A percentile compares a stretch with the other conserved stretches of the same genome.
Conservation (phyloP, 1,140 invertebrate genomes). For the Drosophila jambulina region DNA sequence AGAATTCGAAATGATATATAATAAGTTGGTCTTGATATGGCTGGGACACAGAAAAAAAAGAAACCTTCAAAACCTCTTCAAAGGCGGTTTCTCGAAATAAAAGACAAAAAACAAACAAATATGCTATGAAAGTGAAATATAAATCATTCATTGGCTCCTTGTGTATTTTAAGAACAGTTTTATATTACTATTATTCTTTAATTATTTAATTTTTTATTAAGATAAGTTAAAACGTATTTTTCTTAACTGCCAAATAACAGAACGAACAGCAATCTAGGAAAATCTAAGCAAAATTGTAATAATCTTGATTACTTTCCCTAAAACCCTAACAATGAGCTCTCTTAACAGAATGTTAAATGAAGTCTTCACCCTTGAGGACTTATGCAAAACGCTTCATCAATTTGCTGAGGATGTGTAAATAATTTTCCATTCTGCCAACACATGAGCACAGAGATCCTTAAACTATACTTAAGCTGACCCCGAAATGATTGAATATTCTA, state of each 20-base stretch:
- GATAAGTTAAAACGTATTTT: background rate
- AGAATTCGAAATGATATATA: background rate
- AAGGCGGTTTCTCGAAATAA: background rate
- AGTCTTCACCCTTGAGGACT: slow-evolving; percentile 15
- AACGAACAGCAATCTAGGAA: background rate
- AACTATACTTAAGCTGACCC: slow-evolving; percentile 30
- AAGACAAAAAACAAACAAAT: too few relatives aligned
- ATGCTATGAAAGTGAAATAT: too few relatives aligned
- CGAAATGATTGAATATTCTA: slow-evolving; percentile 42
- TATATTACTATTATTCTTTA: too few relatives aligned
- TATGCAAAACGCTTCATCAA: slow-evolving; percentile 40
- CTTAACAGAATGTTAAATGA: slow-evolving; percentile 23
- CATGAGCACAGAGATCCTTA: slow-evolving; percentile 15
- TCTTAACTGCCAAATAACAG: background rate
- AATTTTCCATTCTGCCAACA: slow-evolving; percentile 33
- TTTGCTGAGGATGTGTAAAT: slow-evolving; percentile 24
- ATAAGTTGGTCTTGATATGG: background rate
- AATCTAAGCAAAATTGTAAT: slow-evolving; percentile 16
- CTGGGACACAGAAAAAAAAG: background rate
- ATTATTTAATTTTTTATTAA: background rate
- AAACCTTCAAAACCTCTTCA: background rate
- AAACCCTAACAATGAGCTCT: slow-evolving; percentile 14
- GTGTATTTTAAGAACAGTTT: too few relatives aligned
- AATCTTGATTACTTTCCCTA: slow-evolving; percentile 36
- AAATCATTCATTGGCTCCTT: too few relatives aligned